phyloP scores from a whole-genome alignment of 2,113 vertebrate genomes.

The Pao palembangensis region DNA sequence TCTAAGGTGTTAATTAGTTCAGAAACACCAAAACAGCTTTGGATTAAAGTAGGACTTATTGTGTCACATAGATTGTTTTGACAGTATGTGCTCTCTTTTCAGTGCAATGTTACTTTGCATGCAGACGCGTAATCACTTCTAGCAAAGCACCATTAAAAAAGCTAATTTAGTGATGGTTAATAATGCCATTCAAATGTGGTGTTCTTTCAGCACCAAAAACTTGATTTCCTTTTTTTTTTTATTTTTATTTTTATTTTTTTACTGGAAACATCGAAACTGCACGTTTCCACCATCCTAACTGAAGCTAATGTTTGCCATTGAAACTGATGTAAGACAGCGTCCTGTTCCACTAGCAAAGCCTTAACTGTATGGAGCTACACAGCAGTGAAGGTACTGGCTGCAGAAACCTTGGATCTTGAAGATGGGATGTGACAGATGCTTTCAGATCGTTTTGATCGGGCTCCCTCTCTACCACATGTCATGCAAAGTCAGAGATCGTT shows the following conservation, averaged over 20 bases:
- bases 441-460: slow-evolving; percentile 69
- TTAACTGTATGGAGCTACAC: slow-evolving; percentile 59
- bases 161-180: slow-evolving; percentile 47
- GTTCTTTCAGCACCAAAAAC: slow-evolving; percentile 31
- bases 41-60: slow-evolving; percentile 62
- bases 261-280: slow-evolving; percentile 28
- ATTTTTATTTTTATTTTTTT: slow-evolving; percentile 8
- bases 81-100: slow-evolving; percentile 51
- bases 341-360: slow-evolving; percentile 48
- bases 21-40: slow-evolving; percentile 64
- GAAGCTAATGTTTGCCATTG: slow-evolving; percentile 48
- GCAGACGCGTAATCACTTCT: slow-evolving; percentile 51
- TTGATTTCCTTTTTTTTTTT: slow-evolving; percentile 23
- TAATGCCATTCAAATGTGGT: slow-evolving; percentile 39
- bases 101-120: slow-evolving; percentile 53
- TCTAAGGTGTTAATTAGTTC: slow-evolving; percentile 59
- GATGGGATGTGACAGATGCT: slow-evolving; percentile 70
- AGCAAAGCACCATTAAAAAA: slow-evolving; percentile 65
- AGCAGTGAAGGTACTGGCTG: slow-evolving; percentile 61
- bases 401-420: slow-evolving; percentile 68
- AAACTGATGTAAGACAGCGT: slow-evolving; percentile 47
- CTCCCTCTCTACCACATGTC: slow-evolving; percentile 75
- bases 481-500: slow-evolving; percentile 75
- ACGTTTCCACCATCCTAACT: slow-evolving; percentile 27
- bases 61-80: slow-evolving; percentile 47